Evolutionary conservation across 2,113 vertebrate species (phyloP).

Genomic region (Eupsittula cactorum): DNA sequence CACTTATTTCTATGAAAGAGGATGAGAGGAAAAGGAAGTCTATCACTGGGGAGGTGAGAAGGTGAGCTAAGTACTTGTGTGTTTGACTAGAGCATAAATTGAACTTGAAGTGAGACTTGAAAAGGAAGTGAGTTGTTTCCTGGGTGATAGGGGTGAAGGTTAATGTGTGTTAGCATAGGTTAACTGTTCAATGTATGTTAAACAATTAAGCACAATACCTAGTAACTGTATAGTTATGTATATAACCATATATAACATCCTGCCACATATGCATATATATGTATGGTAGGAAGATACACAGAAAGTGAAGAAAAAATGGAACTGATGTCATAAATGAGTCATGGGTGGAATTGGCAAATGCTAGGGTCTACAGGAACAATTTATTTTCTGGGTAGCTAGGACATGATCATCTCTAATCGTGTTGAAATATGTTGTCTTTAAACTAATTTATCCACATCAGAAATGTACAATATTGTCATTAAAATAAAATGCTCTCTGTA

Average conservation of each 20-base stretch:
- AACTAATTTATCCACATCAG: slow-evolving; percentile 55
- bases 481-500: slow-evolving; percentile 65
- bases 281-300: not conserved
- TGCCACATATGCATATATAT: not conserved
- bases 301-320: not conserved
- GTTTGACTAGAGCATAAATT: not conserved
- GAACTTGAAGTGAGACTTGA: not conserved
- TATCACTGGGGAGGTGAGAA: not conserved
- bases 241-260: not conserved
- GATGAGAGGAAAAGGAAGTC: not conserved
- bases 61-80: not conserved
- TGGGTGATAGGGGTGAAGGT: not conserved
- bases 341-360: not conserved
- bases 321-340: not conserved
- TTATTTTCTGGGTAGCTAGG: slow-evolving; percentile 7
- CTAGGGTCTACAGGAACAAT: not conserved
- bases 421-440: slow-evolving; percentile 46
- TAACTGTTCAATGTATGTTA: not conserved
- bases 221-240: not conserved
- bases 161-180: not conserved
- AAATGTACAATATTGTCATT: slow-evolving; percentile 61
- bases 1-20: not conserved
- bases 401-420: slow-evolving; percentile 13
- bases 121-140: not conserved
- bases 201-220: not conserved